Evolutionary conservation across 2,888 invertebrate species (phyloP).

Genomic region (Eurytoma californica): DNA sequence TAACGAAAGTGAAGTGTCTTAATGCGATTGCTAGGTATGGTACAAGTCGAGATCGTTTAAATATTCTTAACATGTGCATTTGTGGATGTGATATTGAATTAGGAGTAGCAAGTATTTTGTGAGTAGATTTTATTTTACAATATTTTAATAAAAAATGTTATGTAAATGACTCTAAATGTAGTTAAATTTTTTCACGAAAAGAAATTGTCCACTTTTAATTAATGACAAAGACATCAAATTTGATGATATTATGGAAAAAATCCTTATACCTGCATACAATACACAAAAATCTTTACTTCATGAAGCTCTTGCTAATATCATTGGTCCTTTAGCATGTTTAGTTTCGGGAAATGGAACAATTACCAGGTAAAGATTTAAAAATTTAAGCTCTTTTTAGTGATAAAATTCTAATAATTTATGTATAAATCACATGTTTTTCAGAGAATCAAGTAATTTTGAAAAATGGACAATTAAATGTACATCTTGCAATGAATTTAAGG

Average conservation of each 20-base stretch:
- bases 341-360: conserved; percentile 64
- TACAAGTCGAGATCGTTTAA: conserved; percentile 62
- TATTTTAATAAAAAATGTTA: neutral
- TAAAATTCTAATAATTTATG: neutral
- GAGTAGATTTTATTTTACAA: conserved; percentile 56
- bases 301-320: conserved; percentile 62
- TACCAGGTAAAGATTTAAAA: conserved; percentile 59
- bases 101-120: conserved; percentile 64
- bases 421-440: conserved; percentile 39
- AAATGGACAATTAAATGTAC: conserved; percentile 63
- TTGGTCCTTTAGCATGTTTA: conserved; percentile 68
- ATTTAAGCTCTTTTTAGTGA: neutral
- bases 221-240: conserved; percentile 59
- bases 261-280: conserved; percentile 66
- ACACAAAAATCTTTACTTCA: conserved; percentile 61
- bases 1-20: conserved; percentile 65
- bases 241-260: conserved; percentile 63
- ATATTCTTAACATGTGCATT: conserved; percentile 64
- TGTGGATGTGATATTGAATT: conserved; percentile 62
- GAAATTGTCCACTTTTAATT: conserved; percentile 61
- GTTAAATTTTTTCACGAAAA: conserved; percentile 37
- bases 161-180: neutral
- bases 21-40: conserved; percentile 64
- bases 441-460: conserved; percentile 57
- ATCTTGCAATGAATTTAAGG: conserved; percentile 59